Evolutionary conservation across 2,888 invertebrate genomes (phyloP), one percentile per base, ranked within the genome.

Genomic region (Spicauda simplicius): DNA sequence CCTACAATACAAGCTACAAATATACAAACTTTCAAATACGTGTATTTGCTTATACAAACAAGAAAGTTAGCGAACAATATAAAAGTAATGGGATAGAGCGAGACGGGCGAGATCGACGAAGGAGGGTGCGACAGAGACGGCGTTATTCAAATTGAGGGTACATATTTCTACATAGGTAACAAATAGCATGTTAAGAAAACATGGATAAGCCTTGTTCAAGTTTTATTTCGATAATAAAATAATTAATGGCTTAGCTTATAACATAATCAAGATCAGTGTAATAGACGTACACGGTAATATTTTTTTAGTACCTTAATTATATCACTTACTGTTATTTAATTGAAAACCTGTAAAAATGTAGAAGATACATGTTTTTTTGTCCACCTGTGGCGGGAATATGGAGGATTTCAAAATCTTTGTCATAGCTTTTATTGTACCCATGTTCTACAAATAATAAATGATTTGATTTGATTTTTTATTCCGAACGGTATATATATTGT

Each of bases 41-140:
- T 91, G 89, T 91, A 92, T 92, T 92, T 92, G 91, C 92, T 91
- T 91, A 92, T 88, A 92, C 91, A 93, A 92, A 92, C 93, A 93
- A 93, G 92, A 92, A 93, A 93, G 92, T 92, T 92, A 92, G 92
- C 91, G 93, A 93, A 93, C 93, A 91, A 92, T 92, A 93, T 93
- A 92, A 92, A 93, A 91, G 91, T 92, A 92, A 93, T 93, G 90
- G 90, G 87, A 88, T 87, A 90, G 91, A 92, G 77, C 69, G 87
- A 86, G 83, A 90, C 72, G 71, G 82, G 63, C 70, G 74, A 72
- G 70, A 70, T 74, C 72, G 76, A 71, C 68, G 67, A 69, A 62
- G 68, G 68, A 73, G 72, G 71, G 91, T 73, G 84, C 56, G 82
- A 92, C 76, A 71, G 91, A 86, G 93, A 91, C 70, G 74, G 80